These are phyloP conservation scores for Hemibagrus wyckioides DNA, from an alignment of 2,113 vertebrate genomes.

Conservation along the genomic window DNA sequence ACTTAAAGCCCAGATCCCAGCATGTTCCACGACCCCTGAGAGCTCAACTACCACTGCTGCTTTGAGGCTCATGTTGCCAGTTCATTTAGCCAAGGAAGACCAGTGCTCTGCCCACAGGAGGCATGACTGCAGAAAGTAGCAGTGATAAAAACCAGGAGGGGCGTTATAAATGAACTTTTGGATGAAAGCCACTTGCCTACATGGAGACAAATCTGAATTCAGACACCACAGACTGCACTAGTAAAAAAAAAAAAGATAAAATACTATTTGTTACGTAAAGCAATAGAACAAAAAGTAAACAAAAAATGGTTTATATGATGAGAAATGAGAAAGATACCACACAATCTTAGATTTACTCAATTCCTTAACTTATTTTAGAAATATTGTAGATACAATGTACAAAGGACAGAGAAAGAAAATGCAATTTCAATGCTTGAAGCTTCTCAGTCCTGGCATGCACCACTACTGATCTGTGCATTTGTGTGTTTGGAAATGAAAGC, in stretches of 20 bases:
- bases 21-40: constrained; percentile 59
- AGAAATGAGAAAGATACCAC: not conserved
- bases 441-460: not conserved
- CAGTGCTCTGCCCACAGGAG: constrained; percentile 28
- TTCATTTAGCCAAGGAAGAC: constrained; percentile 44
- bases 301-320: not conserved
- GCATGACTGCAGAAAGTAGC: constrained; percentile 11
- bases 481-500: not conserved
- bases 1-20: constrained; percentile 48
- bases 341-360: not conserved
- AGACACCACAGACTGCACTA: not conserved
- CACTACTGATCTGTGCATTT: not conserved
- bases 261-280: not conserved
- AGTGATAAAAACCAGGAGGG: constrained; percentile 36
- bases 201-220: not conserved
- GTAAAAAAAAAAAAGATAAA: constrained; percentile 5
- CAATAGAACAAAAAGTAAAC: not conserved
- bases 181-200: not conserved
- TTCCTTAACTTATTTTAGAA: not conserved
- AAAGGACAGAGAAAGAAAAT: not conserved
- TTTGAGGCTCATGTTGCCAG: constrained; percentile 52
- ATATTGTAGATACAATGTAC: not conserved
- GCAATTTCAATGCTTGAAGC: not conserved
- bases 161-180: constrained; percentile 18
- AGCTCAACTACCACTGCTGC: constrained; percentile 52